Base-by-base conservation (phyloP, 2,888 invertebrate species). In the Clivina fossor region DNA sequence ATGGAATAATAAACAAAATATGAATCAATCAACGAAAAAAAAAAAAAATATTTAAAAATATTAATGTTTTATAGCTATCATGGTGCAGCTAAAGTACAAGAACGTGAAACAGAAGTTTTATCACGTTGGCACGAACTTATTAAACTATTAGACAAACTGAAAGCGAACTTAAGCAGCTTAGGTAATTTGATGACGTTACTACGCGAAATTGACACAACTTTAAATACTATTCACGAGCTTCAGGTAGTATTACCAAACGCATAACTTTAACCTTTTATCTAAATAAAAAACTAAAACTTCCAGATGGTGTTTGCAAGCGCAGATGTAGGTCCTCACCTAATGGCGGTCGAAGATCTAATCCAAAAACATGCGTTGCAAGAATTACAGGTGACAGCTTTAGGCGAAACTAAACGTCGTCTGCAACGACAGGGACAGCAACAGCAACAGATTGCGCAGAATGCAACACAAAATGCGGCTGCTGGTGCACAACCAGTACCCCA, bases 351-450 rank as follows among this genome's bases (percentile, higher is more conserved):
- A 72, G 95, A 98, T 61, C 77, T 96, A 33, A 76, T 98, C 51
- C 96, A 97, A 65, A 93, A 94, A 59, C 96, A 98, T 74, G 90
- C 90, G 11, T 77, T 99, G 38, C 88, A 92, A 65, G 97, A 98
- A 71, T 76, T 95, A 58, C 93, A 94, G 74, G 87, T 96, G 0
- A 89, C 89, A 2, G 89, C 93, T 0, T 79, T 94, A 57, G 92
- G 93, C 11, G 94, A 95, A 71, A 87, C 87, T 28, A 85, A 92
- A 58, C 79, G 89, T 18, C 80, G 88, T 33, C 81, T 96, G 43
- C 87, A 85, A 60, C 77, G 90, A 26, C 80, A 85, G 63, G 84
- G 80, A 1, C 74, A 77, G 62, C 30, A 38, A 15, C 40, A 40
- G 11, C 73, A 74, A 43, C 69, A 71, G 59, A 61, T 57, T 8